Evolutionary conservation across 2,888 invertebrate species (phyloP).

Genomic region (Ecdyonurus torrentis): DNA sequence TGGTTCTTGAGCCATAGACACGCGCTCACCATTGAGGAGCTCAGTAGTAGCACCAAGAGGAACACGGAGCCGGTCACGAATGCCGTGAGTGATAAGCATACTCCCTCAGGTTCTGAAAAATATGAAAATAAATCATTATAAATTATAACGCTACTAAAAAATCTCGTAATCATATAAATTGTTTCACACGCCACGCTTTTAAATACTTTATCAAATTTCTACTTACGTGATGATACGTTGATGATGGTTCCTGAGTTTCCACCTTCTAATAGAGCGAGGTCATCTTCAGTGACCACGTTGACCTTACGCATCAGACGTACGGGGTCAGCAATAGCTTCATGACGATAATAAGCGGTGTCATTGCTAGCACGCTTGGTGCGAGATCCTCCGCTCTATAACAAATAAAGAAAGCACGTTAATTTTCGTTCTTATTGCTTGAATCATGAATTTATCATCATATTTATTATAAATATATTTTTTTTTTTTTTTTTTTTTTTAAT

Average conservation of each 20-base stretch:
- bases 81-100: not conserved
- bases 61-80: not conserved
- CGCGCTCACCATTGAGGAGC: not conserved
- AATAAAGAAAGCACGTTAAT: not conserved
- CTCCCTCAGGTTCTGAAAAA: not conserved
- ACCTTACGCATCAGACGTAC: slow-evolving; percentile 1
- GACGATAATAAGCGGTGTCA: not conserved
- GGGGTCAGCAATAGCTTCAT: not conserved
- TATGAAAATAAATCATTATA: not conserved
- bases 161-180: not conserved
- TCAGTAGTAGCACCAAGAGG: not conserved
- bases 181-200: not conserved
- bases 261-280: not conserved
- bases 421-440: too few relatives aligned
- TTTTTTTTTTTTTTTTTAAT: too few relatives aligned
- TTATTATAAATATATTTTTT: too few relatives aligned
- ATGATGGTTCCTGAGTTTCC: not conserved
- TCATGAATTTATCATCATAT: too few relatives aligned
- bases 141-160: not conserved
- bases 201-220: not conserved
- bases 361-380: not conserved
- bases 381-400: not conserved
- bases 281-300: slow-evolving; percentile 2
- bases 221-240: not conserved
- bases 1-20: slow-evolving; percentile 3